Base-by-base conservation (phyloP, 2,113 vertebrate species). In the Dolichotis patagonum region DNA sequence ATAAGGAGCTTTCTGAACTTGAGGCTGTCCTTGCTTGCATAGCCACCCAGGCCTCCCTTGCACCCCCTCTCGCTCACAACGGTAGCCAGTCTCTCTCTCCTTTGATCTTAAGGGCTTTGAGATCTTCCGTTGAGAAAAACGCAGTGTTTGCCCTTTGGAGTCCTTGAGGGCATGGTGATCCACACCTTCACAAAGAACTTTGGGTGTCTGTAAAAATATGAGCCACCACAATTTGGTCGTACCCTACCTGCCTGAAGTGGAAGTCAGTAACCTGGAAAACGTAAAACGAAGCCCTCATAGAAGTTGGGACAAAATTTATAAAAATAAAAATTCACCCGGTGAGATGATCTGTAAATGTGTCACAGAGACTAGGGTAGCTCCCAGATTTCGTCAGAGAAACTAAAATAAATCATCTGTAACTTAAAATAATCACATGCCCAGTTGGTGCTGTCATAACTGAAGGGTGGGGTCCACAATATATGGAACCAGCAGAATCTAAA, bases 301-400 rank as follows among this genome's bases (percentile, higher is more conserved):
- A 97, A 92, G 46, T 95, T 92, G 35, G 49, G 62, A 94, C 78
- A 92, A 77, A 43, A 92, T 62, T n/a, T 92, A 85, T 85, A 88
- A 52, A 88, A 89, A 80, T 26, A 86, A 88, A 96, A 94, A 96
- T 63, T 96, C 89, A 94, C 90, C 95, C 81, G 92, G 30, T 95
- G 24, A 94, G 88, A 95, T 92, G 96, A 97, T 96, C 91, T 96
- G 84, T 95, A 97, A 97, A 94, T 95, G 56, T 96, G 96, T 92
- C 91, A 93, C 56, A 78, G 90, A 97, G 92, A 92, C 65, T 86
- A 92, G 28, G 71, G 38, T 92, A 52, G 62, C 73, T 90, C 85
- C 93, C 96, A 95, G 12, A 71, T 91, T 93, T 95, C 95, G 86
- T 96, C 86, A 90, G 78, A 96, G 65, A 96, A 62, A 90, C 63